Base-by-base conservation (phyloP, 2,797 vertebrate genomes). In the Schizopygopsis pylzovi region DNA sequence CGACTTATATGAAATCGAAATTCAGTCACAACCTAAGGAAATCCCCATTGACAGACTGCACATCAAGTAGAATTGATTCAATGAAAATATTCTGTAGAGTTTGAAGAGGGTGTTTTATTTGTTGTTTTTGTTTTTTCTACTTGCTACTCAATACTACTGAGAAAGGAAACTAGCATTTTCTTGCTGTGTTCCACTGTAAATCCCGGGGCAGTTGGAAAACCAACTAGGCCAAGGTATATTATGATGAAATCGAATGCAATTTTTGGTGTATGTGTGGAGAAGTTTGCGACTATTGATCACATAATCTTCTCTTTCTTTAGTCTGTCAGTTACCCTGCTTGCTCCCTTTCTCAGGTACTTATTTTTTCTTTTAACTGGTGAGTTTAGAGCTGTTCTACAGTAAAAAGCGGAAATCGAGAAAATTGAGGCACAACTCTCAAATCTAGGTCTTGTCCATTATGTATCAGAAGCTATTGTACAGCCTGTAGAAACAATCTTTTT, bases 231-330 rank as follows among this genome's bases (percentile, higher is more conserved):
- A 87, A 91, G 91, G 90, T 89, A 88, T 61, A 89, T 89, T 56
- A 90, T 92, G 93, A 94, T 94, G 93, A 89, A 94, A 94, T 52
- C 41, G 65, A 86, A 84, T 76, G 82, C 83, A 72, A 76, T 56
- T 82, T 22, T 25, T 15, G 22, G 54, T 80, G 8, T 41, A 43
- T 39, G 78, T 49, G 20, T 37, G 39, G 75, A 47, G 18, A 45
- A 82, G 73, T 47, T 79, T 63, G 43, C 0, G 2, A 6, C 37
- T 86, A 39, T 82, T 63, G 25, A 81, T 86, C 61, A 63, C 78
- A 86, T 79, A 25, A 83, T 84, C 80, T 45, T 59, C 77, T 71
- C 56, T n/a, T 47, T 82, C 13, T 81, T 80, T 63, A 33, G 77
- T 81, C 70, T 63, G 67, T 7, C 75, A 72, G 37, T 56, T 84